Evolutionary conservation across 2,888 invertebrate genomes (phyloP), one percentile per base, ranked within the genome.

Genomic region (Aplocera efformata): DNA sequence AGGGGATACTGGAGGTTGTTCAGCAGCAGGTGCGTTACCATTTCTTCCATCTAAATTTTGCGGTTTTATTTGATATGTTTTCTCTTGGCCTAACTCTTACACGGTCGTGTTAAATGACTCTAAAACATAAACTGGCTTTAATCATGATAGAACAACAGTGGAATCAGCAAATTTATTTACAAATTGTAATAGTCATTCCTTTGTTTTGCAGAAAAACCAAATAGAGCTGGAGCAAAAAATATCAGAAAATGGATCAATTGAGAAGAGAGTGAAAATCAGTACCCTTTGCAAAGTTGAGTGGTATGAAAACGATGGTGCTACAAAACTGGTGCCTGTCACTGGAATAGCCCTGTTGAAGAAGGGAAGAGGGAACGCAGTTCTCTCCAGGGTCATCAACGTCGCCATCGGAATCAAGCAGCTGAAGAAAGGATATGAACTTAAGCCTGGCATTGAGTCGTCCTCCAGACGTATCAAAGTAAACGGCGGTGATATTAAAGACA

Each of bases 201-300:
- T 17, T 42, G 26, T 5, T 41, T 76, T 71, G 8, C 65, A 89
- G 89, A 89, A 86, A 53, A 84, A 78, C 56, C 89, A 89, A 78
- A 57, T 81, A 30, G 89, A 89, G 59, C 49, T 81, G 38, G 86
- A 88, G 7, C 89, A 89, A 55, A 79, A 75, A 44, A 81, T 89
- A 49, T 64, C 60, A 23, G 70, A 77, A 38, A 78, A 88, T 50
- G 83, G 77, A 39, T 70, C 81, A 1, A 88, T 92, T 57, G 91
- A 91, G 58, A 92, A 92, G 79, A 89, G 86, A 60, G 90, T 91
- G 5, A 90, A 89, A 63, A 89, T 92, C 24, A 90, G 80, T 48
- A 90, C 91, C 21, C 88, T 91, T 24, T 91, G 91, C 67, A 92
- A 92, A 83, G 90, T 92, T 4, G 92, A 92, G 66, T 92, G 91